phyloP scores from a whole-genome alignment of 2,797 vertebrate species.

The Erpetoichthys calabaricus region DNA sequence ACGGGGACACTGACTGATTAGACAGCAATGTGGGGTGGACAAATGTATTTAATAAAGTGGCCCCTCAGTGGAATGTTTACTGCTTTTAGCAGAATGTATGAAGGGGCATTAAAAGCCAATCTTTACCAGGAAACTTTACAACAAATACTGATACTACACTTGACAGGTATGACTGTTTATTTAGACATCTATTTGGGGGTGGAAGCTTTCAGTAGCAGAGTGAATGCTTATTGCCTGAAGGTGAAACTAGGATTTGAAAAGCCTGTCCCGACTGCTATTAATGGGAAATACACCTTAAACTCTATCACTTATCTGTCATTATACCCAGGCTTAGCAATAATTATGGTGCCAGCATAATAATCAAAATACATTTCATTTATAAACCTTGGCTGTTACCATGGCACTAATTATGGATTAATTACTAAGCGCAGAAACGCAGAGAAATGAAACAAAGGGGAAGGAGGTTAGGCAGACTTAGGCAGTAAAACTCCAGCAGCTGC shows the following conservation, averaged over 20 bases:
- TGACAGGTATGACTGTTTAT: constrained; percentile 10
- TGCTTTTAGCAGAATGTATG: too few species aligned
- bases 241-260: background rate
- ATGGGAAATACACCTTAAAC: constrained; percentile 8
- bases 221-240: background rate
- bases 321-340: constrained; percentile 6
- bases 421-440: constrained; percentile 1
- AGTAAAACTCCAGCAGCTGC: too few species aligned
- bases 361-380: constrained; percentile 14
- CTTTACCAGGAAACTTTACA: background rate
- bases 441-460: constrained; percentile 6
- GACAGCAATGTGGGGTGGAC: too few species aligned
- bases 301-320: constrained; percentile 9
- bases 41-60: too few species aligned
- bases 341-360: constrained; percentile 21
- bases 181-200: constrained; percentile 4
- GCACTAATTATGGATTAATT: constrained; percentile 10
- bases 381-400: constrained; percentile 14
- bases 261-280: background rate
- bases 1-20: too few species aligned
- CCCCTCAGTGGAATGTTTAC: too few species aligned
- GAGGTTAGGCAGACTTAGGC: too few species aligned
- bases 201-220: constrained; percentile 1
- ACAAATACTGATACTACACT: background rate
- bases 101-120: too few species aligned